These are phyloP conservation scores for Marisa cornuarietis DNA, from an alignment of 1,140 invertebrate genomes.

Conservation along the genomic window DNA sequence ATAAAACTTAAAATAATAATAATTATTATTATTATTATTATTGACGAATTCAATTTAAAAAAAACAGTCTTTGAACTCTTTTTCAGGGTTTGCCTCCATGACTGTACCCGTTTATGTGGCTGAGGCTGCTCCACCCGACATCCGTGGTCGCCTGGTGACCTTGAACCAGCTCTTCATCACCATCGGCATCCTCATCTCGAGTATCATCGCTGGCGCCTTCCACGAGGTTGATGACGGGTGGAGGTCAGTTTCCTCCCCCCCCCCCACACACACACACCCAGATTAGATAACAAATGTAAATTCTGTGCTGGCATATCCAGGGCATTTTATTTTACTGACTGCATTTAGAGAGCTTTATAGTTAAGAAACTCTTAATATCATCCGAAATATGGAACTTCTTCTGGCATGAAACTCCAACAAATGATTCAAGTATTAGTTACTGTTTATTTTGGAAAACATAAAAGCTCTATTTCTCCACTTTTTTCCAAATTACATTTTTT, in stretches of 20 bases:
- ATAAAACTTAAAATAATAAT: no score
- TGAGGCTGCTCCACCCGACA: constrained; percentile 69
- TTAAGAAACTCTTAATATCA: no score
- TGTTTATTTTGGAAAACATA: not conserved
- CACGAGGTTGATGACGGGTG: constrained; percentile 59
- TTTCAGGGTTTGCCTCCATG: constrained; percentile 72
- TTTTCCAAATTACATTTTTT: not conserved
- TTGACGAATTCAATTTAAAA: no score
- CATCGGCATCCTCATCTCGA: constrained; percentile 70
- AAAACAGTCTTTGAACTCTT: no score
- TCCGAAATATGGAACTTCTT: no score
- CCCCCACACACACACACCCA: no score
- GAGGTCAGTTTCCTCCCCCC: constrained; percentile 42
- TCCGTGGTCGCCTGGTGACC: constrained; percentile 70
- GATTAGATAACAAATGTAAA: not conserved
- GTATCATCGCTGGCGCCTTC: constrained; percentile 70
- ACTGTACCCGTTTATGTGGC: constrained; percentile 74
- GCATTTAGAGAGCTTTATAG: no score
- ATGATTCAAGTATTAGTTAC: no score
- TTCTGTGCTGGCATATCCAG: no score
- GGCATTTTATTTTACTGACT: no score
- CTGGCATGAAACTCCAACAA: no score
- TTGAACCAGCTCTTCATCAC: constrained; percentile 73
- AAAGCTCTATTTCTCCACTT: not conserved
- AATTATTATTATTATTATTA: no score